A percentile compares a stretch with the other conserved stretches of the same genome.
phyloP scores from a whole-genome alignment of 1,140 invertebrate genomes.

The Stegodyphus dumicola region DNA sequence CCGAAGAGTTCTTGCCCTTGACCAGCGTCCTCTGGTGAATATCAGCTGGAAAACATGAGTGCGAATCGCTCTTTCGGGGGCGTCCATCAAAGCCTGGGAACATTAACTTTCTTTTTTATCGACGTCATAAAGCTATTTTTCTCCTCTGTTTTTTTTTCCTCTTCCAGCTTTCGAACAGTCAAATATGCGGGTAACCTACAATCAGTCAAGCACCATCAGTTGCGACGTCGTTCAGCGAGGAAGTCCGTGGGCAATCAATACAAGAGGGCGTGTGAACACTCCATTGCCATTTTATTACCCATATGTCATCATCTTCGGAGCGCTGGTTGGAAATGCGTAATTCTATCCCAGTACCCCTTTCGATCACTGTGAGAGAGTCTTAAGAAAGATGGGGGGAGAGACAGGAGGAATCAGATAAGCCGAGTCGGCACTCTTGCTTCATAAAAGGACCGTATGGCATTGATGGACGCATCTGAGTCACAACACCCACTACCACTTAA shows the following conservation, averaged over 20 bases:
- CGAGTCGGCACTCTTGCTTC: constrained; percentile 19
- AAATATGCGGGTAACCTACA: constrained; percentile 30
- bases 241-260: constrained; percentile 40
- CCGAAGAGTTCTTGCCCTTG: too few relatives aligned
- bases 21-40: too few relatives aligned
- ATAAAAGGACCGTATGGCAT: constrained; percentile 39
- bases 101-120: not conserved
- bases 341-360: constrained; percentile 17
- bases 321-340: constrained; percentile 3
- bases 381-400: not conserved
- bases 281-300: constrained; percentile 56
- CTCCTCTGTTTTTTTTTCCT: not conserved
- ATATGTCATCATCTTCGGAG: constrained; percentile 50
- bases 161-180: too few relatives aligned
- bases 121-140: constrained; percentile 12
- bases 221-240: constrained; percentile 27
- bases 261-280: constrained; percentile 23
- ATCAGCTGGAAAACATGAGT: too few relatives aligned
- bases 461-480: constrained; percentile 58
- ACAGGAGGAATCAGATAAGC: constrained; percentile 42
- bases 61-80: too few relatives aligned
- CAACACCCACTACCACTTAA: constrained; percentile 60
- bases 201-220: constrained; percentile 54
- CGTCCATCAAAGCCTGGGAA: not conserved
- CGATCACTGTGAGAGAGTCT: not conserved